Evolutionary conservation across 2,113 vertebrate genomes (phyloP), one percentile per base, ranked within the genome.

Genomic region (Myxocyprinus asiaticus): DNA sequence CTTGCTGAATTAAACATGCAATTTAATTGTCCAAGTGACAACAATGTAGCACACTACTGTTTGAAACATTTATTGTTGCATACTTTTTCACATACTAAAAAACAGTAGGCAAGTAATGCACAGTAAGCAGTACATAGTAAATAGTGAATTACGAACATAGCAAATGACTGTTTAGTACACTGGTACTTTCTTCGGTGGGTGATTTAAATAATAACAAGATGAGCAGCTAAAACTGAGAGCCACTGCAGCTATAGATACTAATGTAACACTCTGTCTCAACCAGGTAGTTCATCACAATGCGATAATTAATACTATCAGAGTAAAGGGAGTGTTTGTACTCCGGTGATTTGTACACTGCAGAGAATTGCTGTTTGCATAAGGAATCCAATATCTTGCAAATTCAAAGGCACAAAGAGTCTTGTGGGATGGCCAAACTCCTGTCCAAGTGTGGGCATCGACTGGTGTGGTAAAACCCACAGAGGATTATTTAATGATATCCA

Each of bases 301-400:
- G 8, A 33, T 77, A 67, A 50, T 67, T 77, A 77, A 77, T 68
- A 55, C 15, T 65, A 53, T 56, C 22, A 43, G 17, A 55, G 45
- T 15, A 67, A 11, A 17, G 43, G 4, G 42, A 67, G 53, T 45
- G 43, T 33, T 59, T 47, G 65, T 67, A 58, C 17, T 9, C 12
- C 1, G 11, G 51, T 44, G 42, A 47, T 55, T 42, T 70, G 51
- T 70, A 70, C 22, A 70, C 67, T 33, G 33, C 63, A 67, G 17
- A 58, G 43, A 56, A 10, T 53, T 68, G 66, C 61, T 53, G 9
- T 76, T 65, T 76, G 62, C 74, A 55, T 66, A 6, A 45, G 15
- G 9, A 65, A 53, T 55, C 61, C 63, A 50, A 58, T 4, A 56
- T 51, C 63, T 22, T 58, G 76, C 63, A 67, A 22, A 77, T 67